phyloP scores from a whole-genome alignment of 92 coral and sea anemone genomes.

The Galaxea fascicularis region DNA sequence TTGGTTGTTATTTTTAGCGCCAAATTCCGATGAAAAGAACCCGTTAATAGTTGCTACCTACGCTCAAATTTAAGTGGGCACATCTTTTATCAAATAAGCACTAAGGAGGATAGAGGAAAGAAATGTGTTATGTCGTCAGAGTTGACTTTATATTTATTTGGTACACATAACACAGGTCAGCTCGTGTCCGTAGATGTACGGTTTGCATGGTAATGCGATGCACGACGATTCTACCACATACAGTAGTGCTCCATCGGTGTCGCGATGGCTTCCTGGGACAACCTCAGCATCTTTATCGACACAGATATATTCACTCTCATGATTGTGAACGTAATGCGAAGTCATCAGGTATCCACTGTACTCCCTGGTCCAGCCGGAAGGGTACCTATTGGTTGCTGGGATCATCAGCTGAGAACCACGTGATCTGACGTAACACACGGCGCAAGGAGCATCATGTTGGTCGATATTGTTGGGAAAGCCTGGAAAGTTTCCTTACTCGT shows the following conservation, averaged over 20 bases:
- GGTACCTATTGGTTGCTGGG: constrained; percentile 85
- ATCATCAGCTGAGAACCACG: constrained; percentile 84
- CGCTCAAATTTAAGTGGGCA: too few relatives aligned
- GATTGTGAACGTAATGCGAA: constrained; percentile 55
- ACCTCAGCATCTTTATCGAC: constrained; percentile 77
- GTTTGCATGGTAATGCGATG: constrained; percentile 76
- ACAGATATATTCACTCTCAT: constrained; percentile 70
- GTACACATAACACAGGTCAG: constrained; percentile 90
- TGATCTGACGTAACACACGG: constrained; percentile 82
- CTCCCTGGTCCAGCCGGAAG: constrained; percentile 85
- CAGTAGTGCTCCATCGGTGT: constrained; percentile 71
- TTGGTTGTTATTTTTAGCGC: too few relatives aligned
- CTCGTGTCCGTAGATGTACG: constrained; percentile 72
- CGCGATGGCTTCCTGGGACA: constrained; percentile 49
- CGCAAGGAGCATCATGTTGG: constrained; percentile 78
- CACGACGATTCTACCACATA: constrained; percentile 71
- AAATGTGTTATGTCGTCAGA: too few relatives aligned
- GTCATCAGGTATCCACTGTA: constrained; percentile 90
- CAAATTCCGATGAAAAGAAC: too few relatives aligned
- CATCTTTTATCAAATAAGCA: too few relatives aligned
- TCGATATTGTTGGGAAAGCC: constrained; percentile 49
- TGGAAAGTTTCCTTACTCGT: constrained; percentile 50
- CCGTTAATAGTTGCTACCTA: too few relatives aligned
- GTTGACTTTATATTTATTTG: constrained; percentile 42
- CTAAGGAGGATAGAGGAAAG: too few relatives aligned